Percentiles rank a stretch among this genome's conserved stretches.
These are phyloP conservation scores for Sinhomidia bicolor DNA, from an alignment of 2,888 invertebrate genomes.

Conservation along the genomic window DNA sequence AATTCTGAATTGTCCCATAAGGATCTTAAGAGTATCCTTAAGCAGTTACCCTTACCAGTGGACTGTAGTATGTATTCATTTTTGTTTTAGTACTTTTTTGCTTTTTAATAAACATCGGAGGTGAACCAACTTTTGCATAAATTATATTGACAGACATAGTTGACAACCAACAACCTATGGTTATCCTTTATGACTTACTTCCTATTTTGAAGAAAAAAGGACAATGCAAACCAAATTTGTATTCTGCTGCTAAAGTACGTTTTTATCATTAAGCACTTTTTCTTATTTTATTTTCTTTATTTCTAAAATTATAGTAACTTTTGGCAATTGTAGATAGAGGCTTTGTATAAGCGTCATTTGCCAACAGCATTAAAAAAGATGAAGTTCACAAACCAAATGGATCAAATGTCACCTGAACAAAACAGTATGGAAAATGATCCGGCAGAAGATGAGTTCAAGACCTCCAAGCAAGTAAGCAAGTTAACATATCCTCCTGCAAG, in stretches of 20 bases:
- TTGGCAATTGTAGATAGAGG: background rate
- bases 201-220: background rate
- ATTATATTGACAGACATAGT: too few relatives aligned
- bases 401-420: too few relatives aligned
- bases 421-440: too few relatives aligned
- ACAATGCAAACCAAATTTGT: background rate
- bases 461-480: conserved; percentile 28
- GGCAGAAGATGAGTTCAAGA: background rate
- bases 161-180: background rate
- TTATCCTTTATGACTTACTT: background rate
- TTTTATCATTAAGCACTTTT: too few relatives aligned
- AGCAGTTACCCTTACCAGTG: background rate
- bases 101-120: too few relatives aligned
- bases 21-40: background rate
- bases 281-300: too few relatives aligned
- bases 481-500: background rate
- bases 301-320: too few relatives aligned
- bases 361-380: background rate
- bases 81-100: too few relatives aligned
- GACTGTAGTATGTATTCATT: background rate
- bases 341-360: background rate
- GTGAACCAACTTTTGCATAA: too few relatives aligned
- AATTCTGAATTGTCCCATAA: background rate
- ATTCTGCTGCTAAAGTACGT: background rate
- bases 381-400: background rate